These are phyloP conservation scores for Acholoe squamosa DNA, from an alignment of 2,888 invertebrate species.

Conservation along the genomic window DNA sequence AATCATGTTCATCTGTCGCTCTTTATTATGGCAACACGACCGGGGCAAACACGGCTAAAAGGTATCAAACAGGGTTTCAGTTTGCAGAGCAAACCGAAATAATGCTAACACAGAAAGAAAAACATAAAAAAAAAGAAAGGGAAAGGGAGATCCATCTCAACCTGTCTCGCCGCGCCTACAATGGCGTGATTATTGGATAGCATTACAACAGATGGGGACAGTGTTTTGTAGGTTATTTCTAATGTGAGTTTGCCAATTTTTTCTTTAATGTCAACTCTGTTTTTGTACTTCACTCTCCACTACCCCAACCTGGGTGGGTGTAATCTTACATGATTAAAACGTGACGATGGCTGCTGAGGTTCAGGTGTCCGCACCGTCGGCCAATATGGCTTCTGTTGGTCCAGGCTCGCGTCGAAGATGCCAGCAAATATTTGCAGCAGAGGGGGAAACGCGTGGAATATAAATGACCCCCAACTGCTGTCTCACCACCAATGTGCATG, in stretches of 20 bases:
- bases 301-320: not conserved
- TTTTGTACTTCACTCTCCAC: not conserved
- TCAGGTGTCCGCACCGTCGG: not conserved
- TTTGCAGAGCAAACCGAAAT: slow-evolving; percentile 30
- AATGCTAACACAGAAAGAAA: slow-evolving; percentile 21
- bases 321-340: slow-evolving; percentile 54
- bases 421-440: slow-evolving; percentile 39
- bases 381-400: slow-evolving; percentile 47
- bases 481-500: not conserved
- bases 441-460: slow-evolving; percentile 36
- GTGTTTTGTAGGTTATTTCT: slow-evolving; percentile 1
- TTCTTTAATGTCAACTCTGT: not conserved
- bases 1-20: slow-evolving; percentile 23
- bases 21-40: slow-evolving; percentile 37
- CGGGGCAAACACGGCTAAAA: slow-evolving; percentile 41
- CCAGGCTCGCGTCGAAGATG: slow-evolving; percentile 14
- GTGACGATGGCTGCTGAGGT: not conserved
- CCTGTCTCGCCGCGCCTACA: not conserved
- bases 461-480: not conserved
- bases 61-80: slow-evolving; percentile 22
- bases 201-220: slow-evolving; percentile 37
- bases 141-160: slow-evolving; percentile 2
- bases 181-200: slow-evolving; percentile 48
- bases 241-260: slow-evolving; percentile 13
- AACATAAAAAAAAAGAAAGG: not conserved